These are phyloP conservation scores for Pelodiscus sinensis DNA, from an alignment of 2,113 vertebrate species.

Conservation along the genomic window DNA sequence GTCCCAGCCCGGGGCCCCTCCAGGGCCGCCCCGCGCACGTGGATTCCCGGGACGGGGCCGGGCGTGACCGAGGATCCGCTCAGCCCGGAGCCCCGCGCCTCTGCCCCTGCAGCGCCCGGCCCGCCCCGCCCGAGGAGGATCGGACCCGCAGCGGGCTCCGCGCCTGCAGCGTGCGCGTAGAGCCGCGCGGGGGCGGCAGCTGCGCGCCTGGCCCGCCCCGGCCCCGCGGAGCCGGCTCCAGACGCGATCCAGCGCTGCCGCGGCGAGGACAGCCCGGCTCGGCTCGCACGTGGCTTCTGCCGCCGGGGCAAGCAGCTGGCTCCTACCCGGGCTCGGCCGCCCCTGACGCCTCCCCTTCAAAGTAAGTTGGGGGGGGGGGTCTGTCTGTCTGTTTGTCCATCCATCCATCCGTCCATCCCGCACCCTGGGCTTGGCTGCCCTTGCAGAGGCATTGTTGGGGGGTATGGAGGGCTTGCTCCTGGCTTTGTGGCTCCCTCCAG, in stretches of 20 bases:
- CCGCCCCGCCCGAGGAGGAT: no score
- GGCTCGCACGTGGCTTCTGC: not conserved
- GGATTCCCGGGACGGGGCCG: no score
- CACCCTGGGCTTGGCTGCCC: no score
- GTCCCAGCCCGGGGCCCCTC: no score
- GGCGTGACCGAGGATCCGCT: no score
- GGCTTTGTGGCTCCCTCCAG: no score
- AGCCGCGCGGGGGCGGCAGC: not conserved
- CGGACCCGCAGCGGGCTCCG: not conserved
- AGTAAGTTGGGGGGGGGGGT: constrained; percentile 22
- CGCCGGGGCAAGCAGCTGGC: not conserved
- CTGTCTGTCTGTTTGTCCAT: no score
- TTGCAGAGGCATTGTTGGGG: no score
- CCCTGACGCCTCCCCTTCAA: not conserved
- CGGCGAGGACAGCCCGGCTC: not conserved
- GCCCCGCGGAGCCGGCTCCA: accelerated
- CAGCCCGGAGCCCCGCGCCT: not conserved
- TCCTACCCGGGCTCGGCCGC: not conserved
- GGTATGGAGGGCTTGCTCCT: no score
- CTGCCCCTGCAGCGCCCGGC: not conserved
- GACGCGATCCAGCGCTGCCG: not conserved
- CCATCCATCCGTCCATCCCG: no score
- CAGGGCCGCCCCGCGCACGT: no score
- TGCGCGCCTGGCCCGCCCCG: not conserved
- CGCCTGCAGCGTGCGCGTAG: not conserved